A percentile compares a stretch with the other conserved stretches of the same genome.
phyloP scores from a whole-genome alignment of 2,888 invertebrate species.

The Hypomecis atomaria region DNA sequence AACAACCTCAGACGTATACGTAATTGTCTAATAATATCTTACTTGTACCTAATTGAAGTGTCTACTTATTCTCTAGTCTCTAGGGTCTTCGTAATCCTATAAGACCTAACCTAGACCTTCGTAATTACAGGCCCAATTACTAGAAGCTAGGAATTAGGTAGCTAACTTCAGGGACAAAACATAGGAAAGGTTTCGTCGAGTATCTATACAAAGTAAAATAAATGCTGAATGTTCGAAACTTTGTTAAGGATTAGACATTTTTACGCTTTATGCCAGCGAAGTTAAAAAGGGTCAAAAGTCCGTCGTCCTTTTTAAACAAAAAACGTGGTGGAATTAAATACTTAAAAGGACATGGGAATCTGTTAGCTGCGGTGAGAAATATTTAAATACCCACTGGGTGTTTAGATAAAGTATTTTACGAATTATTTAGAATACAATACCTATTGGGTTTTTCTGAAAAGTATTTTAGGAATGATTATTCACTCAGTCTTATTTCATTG shows the following conservation, averaged over 20 bases:
- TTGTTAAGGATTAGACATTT: constrained; percentile 6
- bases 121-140: constrained; percentile 1
- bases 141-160: not conserved
- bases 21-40: too few species aligned
- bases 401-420: not conserved
- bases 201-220: not conserved
- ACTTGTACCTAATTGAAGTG: too few species aligned
- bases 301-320: constrained; percentile 19
- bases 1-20: too few species aligned
- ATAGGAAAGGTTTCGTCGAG: not conserved
- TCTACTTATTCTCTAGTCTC: not conserved
- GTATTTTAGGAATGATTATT: too few species aligned
- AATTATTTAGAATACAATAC: too few species aligned
- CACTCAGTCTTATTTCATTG: too few species aligned
- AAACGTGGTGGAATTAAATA: constrained; percentile 16
- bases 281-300: constrained; percentile 20
- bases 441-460: too few species aligned
- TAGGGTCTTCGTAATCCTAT: not conserved
- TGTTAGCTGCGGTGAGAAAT: constrained; percentile 1
- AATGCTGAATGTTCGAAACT: not conserved
- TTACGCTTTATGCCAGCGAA: constrained; percentile 6
- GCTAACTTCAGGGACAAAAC: not conserved
- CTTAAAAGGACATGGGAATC: not conserved
- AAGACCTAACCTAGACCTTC: constrained; percentile 2
- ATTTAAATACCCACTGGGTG: not conserved